These are phyloP conservation scores for Falco berigora DNA, from an alignment of 2,797 vertebrate genomes.

Conservation along the genomic window DNA sequence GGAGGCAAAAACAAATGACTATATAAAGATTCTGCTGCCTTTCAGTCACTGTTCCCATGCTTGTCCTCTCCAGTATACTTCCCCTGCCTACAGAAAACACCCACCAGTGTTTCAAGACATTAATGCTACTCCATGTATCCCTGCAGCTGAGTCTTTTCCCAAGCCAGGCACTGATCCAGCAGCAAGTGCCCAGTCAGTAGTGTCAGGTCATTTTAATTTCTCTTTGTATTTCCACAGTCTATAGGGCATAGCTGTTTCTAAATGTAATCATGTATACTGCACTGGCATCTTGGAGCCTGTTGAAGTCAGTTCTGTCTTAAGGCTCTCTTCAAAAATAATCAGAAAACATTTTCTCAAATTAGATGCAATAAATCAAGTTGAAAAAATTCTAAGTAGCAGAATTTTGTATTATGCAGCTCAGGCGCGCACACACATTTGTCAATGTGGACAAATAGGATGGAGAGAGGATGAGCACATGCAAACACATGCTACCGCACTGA, in stretches of 20 bases:
- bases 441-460: neutral
- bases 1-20: neutral
- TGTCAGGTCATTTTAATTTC: conserved; percentile 48
- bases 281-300: neutral
- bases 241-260: conserved; percentile 42
- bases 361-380: conserved; percentile 26
- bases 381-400: neutral
- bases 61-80: neutral
- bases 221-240: conserved; percentile 22
- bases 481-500: accelerated
- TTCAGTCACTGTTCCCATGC: neutral
- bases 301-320: conserved; percentile 21
- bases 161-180: conserved; percentile 18
- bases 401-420: neutral
- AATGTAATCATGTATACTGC: conserved; percentile 24
- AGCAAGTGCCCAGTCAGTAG: conserved; percentile 36
- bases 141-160: conserved; percentile 46
- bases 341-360: conserved; percentile 48
- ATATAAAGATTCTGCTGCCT: neutral
- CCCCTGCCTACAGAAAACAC: conserved; percentile 35
- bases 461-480: neutral
- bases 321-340: conserved; percentile 47
- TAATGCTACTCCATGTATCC: conserved; percentile 19
- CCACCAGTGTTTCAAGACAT: conserved; percentile 41
- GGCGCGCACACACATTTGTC: neutral